phyloP scores from a whole-genome alignment of 2,113 vertebrate species.

The Shinisaurus crocodilurus region DNA sequence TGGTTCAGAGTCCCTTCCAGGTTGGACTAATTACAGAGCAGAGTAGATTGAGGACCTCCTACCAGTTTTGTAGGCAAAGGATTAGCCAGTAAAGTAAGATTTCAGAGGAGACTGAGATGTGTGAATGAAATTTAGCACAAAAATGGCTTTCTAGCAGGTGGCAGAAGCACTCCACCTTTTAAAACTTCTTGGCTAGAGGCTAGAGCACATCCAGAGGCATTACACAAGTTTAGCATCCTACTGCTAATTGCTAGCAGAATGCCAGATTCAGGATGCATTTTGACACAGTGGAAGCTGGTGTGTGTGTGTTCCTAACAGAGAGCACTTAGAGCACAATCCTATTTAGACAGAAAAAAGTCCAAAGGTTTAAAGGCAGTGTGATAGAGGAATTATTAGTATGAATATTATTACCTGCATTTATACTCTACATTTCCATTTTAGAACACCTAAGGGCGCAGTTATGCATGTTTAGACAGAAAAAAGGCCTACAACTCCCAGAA shows the following conservation, averaged over 20 bases:
- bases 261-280: background rate
- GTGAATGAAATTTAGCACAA: background rate
- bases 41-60: background rate
- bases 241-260: background rate
- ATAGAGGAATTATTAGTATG: too few relatives aligned
- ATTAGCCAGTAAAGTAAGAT: background rate
- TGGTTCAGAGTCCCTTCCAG: background rate
- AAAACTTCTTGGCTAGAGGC: background rate
- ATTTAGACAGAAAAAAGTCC: too few relatives aligned
- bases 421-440: too few relatives aligned
- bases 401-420: too few relatives aligned
- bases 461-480: too few relatives aligned
- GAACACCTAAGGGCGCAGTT: too few relatives aligned
- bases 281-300: background rate
- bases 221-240: background rate
- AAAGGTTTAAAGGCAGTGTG: too few relatives aligned
- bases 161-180: background rate
- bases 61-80: background rate
- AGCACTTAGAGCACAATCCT: too few relatives aligned
- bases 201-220: background rate
- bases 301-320: background rate
- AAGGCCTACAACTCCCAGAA: too few relatives aligned
- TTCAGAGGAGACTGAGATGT: background rate
- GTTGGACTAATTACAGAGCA: background rate
- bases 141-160: background rate